phyloP scores from a whole-genome alignment of 2,797 vertebrate genomes.

The Nyctibius grandis region DNA sequence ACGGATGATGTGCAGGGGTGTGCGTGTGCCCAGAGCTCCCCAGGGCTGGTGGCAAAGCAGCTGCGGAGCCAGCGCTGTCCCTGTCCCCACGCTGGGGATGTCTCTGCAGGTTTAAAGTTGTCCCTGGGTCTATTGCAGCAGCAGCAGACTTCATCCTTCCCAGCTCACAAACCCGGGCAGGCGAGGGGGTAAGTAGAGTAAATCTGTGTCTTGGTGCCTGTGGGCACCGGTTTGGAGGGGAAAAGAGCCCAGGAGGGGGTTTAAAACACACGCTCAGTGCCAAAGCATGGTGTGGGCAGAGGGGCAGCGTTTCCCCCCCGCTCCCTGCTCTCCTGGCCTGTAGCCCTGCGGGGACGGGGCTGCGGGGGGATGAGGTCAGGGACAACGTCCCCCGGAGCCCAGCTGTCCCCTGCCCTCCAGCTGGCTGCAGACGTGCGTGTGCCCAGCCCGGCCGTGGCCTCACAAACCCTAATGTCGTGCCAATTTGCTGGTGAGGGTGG shows the following conservation, averaged over 20 bases:
- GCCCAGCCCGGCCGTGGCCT: no score
- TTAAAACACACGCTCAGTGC: fast-evolving
- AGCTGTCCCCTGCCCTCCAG: neutral
- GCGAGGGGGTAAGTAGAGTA: neutral
- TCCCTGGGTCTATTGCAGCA: neutral
- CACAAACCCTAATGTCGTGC: neutral
- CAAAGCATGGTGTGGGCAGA: neutral
- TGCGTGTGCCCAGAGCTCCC: neutral
- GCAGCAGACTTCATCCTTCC: neutral
- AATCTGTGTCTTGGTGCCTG: neutral
- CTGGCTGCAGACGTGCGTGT: neutral
- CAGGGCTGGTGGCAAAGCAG: neutral
- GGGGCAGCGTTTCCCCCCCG: neutral
- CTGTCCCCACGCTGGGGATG: neutral
- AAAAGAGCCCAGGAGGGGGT: neutral
- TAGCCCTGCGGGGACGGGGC: fast-evolving
- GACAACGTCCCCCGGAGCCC: neutral
- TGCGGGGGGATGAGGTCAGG: neutral
- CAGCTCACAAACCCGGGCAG: neutral
- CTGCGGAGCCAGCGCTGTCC: neutral
- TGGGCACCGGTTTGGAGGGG: neutral
- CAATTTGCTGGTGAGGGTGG: neutral
- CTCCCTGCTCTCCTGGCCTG: fast-evolving
- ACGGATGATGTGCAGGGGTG: neutral
- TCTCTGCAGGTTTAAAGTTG: neutral